Base-by-base conservation (phyloP, 2,888 invertebrate species). In the Perithous albicinctus region DNA sequence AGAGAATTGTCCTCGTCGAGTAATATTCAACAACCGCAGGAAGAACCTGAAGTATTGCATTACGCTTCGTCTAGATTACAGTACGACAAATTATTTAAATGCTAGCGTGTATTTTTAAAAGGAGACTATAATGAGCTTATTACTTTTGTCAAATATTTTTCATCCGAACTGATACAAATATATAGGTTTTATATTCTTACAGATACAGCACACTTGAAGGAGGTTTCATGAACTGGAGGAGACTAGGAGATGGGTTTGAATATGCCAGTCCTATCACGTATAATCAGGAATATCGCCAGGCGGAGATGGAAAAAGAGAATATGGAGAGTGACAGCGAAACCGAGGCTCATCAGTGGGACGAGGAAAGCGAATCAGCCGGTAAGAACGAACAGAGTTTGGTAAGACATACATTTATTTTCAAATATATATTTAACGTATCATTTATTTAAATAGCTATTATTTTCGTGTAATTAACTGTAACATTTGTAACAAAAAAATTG, bases 241-340 rank as follows among this genome's bases (percentile, higher is more conserved):
- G 91, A 85, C 85, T 91, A 35, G 93, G 92, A 43, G 93, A 93
- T 81, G 93, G 92, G 83, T 91, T 93, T 84, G 94, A 94, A 85
- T 93, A 94, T 88, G 94, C 94, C 8, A 94, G 93, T 87, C 94
- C 95, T 5, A 95, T 96, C 87, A 94, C 94, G 86, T 96, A 95
- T 87, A 94, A 94, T 84, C 94, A 95, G 29, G 95, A 95, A 83
- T 96, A 95, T 87, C 93, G 95, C 15, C 93, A 93, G 89, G 94
- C 94, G 1, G 94, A 94, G 89, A 90, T 91, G 80, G 91, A 92
- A 76, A 90, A 88, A 61, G 93, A 93, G 64, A 77, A 82, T 29
- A 73, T 76, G 38, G 89, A 91, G 29, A 89, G 88, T 76, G 89
- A 90, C 38, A 90, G 88, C 80, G 90, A 90, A 80, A 90, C 80